A percentile compares a stretch with the other conserved stretches of the same genome.
These are phyloP conservation scores for Globia sparganii DNA, from an alignment of 2,888 invertebrate genomes.

Conservation along the genomic window DNA sequence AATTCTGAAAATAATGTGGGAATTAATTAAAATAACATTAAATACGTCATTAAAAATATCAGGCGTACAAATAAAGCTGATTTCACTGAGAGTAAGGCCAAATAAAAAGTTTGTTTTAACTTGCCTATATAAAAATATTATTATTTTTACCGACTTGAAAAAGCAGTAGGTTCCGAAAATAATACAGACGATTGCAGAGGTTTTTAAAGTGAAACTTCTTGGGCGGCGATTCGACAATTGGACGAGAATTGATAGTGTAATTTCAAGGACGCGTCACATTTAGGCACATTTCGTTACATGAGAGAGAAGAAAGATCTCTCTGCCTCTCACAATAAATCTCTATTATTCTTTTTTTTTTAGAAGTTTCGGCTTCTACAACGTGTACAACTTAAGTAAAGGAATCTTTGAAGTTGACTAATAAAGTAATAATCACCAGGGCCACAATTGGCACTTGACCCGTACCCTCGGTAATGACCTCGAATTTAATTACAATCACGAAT, in stretches of 20 bases:
- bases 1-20: conserved; percentile 16
- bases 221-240: neutral
- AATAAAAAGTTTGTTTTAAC: neutral
- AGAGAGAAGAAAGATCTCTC: neutral
- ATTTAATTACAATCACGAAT: conserved; percentile 29
- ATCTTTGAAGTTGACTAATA: conserved; percentile 3
- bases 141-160: too few species aligned
- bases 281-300: neutral
- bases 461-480: conserved; percentile 25
- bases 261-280: too few species aligned
- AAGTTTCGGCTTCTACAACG: neutral
- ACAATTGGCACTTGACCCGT: conserved; percentile 52
- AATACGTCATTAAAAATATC: neutral
- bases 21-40: conserved; percentile 6
- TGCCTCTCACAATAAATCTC: neutral
- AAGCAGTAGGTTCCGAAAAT: too few species aligned
- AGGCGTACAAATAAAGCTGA: neutral
- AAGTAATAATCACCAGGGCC: conserved; percentile 19
- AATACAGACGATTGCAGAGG: too few species aligned
- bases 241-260: neutral
- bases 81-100: neutral
- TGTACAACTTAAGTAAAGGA: neutral
- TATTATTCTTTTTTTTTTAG: neutral
- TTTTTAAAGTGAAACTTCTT: neutral
- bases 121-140: neutral